These are phyloP conservation scores for Cherax quadricarinatus DNA, from an alignment of 1,140 invertebrate genomes.

Conservation along the genomic window DNA sequence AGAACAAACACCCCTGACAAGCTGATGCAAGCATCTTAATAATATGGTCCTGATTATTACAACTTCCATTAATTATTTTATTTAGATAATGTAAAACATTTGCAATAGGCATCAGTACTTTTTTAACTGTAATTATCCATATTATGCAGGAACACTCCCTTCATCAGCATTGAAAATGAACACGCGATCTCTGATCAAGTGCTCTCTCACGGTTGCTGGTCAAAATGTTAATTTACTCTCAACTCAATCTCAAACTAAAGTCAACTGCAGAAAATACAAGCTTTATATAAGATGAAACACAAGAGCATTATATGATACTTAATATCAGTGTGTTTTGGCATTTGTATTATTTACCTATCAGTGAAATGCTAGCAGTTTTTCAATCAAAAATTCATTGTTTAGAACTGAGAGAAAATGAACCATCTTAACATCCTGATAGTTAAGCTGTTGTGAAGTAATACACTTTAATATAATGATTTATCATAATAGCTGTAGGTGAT, in stretches of 20 bases:
- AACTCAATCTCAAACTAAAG: slow-evolving; percentile 36
- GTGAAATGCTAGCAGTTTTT: slow-evolving; percentile 50
- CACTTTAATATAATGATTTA: slow-evolving; percentile 21
- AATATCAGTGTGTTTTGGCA: background rate
- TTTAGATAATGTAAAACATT: no score
- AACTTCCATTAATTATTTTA: no score
- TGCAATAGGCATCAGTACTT: no score
- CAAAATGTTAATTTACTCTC: slow-evolving; percentile 26
- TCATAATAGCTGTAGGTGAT: slow-evolving; percentile 28
- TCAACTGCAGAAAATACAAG: slow-evolving; percentile 11
- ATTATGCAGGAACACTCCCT: no score
- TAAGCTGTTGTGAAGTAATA: slow-evolving; percentile 21
- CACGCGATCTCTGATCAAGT: background rate
- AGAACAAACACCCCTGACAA: no score
- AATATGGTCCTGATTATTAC: no score
- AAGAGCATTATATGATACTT: background rate
- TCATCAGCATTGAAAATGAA: no score
- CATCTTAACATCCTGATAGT: background rate
- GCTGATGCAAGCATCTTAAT: no score
- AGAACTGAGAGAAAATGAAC: slow-evolving; percentile 33
- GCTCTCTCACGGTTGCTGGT: background rate
- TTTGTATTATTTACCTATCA: background rate
- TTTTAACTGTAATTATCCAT: no score
- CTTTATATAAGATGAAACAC: background rate
- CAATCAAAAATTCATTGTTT: slow-evolving; percentile 36